Conservation (phyloP, 2,888 invertebrate species). For the Hemaris fuciformis region DNA sequence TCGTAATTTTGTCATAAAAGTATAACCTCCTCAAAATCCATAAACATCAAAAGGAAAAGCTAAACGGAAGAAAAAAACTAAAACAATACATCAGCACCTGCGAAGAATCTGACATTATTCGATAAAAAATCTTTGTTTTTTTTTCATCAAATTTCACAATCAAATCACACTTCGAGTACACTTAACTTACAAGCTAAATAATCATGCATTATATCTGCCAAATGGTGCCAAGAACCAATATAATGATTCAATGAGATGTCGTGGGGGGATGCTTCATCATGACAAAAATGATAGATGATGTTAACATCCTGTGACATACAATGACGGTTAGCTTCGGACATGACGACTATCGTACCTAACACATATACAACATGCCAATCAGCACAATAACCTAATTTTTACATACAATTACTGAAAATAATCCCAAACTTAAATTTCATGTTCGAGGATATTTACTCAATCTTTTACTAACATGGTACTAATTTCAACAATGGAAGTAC, state of each 20-base stretch:
- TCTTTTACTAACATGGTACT: background rate
- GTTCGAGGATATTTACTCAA: background rate
- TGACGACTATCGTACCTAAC: conserved; percentile 41
- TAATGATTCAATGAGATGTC: background rate
- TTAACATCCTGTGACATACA: conserved; percentile 16
- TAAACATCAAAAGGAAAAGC: background rate
- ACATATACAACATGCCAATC: conserved; percentile 74
- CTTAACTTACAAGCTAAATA: background rate
- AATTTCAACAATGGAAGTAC: background rate
- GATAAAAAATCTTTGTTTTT: no score
- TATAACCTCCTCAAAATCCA: background rate
- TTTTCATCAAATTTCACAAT: background rate
- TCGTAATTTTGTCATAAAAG: no score
- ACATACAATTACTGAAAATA: conserved; percentile 7
- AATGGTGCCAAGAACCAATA: conserved; percentile 5
- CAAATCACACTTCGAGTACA: background rate
- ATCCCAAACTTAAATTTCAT: background rate
- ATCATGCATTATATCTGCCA: background rate
- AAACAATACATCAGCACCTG: background rate
- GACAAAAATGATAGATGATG: conserved; percentile 26
- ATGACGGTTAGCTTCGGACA: background rate
- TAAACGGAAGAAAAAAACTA: background rate
- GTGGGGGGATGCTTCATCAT: conserved; percentile 6
- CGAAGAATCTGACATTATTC: background rate
- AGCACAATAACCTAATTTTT: conserved; percentile 22